A percentile compares a stretch with the other conserved stretches of the same genome.
Evolutionary conservation across 1,140 invertebrate species (phyloP).

Genomic region (Dryas iulia): DNA sequence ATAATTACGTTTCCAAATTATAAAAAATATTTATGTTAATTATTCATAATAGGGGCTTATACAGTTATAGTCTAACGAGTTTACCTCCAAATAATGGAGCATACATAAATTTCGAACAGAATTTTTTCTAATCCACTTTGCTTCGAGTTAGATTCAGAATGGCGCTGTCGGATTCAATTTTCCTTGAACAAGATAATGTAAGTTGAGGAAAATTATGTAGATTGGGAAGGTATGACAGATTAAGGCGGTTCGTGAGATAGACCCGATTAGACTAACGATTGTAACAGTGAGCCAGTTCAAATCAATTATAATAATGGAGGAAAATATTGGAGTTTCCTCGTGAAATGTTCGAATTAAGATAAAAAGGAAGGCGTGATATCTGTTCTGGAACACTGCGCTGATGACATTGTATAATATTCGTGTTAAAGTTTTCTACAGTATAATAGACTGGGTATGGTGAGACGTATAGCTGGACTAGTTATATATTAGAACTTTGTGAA

Average conservation of each 20-base stretch:
- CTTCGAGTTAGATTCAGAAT: constrained; percentile 32
- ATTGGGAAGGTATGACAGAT: constrained; percentile 34
- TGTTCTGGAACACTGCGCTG: background rate
- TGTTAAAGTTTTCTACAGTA: background rate
- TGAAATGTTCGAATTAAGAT: background rate
- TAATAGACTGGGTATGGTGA: background rate
- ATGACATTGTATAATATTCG: background rate
- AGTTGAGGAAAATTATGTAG: constrained; percentile 35
- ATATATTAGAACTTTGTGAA: no score
- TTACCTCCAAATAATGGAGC: constrained; percentile 23
- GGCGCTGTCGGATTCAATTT: constrained; percentile 41
- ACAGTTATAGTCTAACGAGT: constrained; percentile 21
- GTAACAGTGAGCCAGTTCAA: constrained; percentile 20
- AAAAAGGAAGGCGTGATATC: background rate
- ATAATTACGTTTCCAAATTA: no score
- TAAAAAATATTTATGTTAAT: no score
- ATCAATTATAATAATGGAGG: constrained; percentile 22
- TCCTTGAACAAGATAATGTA: constrained; percentile 32
- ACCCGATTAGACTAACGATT: constrained; percentile 24
- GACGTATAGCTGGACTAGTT: no score
- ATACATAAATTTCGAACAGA: constrained; percentile 21
- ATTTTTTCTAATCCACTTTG: constrained; percentile 37
- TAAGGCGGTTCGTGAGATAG: constrained; percentile 19
- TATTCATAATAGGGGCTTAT: no score
- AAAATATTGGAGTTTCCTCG: background rate